These are phyloP conservation scores for Drosophila obscura DNA, from an alignment of 1,140 invertebrate species.

Conservation along the genomic window DNA sequence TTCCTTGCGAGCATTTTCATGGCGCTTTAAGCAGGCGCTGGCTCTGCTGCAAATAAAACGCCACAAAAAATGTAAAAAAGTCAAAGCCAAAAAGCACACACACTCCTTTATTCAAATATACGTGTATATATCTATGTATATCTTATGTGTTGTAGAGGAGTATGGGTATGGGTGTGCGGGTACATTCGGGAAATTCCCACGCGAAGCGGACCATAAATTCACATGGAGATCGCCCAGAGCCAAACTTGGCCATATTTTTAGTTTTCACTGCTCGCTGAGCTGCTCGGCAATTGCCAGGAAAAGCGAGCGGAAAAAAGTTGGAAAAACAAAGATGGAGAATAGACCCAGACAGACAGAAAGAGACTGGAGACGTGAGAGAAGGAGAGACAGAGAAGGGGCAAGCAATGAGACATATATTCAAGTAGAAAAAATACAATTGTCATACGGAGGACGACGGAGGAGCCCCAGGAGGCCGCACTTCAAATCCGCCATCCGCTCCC, in stretches of 20 bases:
- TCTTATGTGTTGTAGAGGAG: slow-evolving; percentile 30
- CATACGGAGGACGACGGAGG: slow-evolving; percentile 44
- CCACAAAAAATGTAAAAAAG: slow-evolving; percentile 47
- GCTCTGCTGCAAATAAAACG: slow-evolving; percentile 20
- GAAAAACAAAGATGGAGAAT: slow-evolving; percentile 27
- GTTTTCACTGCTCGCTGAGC: slow-evolving; percentile 64
- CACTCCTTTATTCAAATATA: neutral
- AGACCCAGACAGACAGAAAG: neutral
- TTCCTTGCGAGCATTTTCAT: slow-evolving; percentile 69
- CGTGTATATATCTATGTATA: slow-evolving; percentile 20
- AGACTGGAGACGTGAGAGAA: slow-evolving; percentile 10
- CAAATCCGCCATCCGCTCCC: slow-evolving; percentile 63
- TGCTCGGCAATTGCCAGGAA: slow-evolving; percentile 58
- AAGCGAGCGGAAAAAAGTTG: slow-evolving; percentile 31
- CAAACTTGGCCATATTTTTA: slow-evolving; percentile 79
- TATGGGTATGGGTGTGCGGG: slow-evolving; percentile 29
- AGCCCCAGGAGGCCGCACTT: slow-evolving; percentile 69
- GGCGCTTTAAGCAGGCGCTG: slow-evolving; percentile 65
- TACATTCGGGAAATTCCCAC: slow-evolving; percentile 68
- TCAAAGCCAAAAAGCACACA: slow-evolving; percentile 56
- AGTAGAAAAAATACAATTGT: slow-evolving; percentile 68
- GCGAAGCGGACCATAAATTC: slow-evolving; percentile 73
- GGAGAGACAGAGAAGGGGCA: neutral
- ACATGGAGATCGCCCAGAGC: slow-evolving; percentile 75
- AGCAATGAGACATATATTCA: slow-evolving; percentile 74